Conservation (phyloP, 2,888 invertebrate genomes). For the Fissipunctia ypsillon region DNA sequence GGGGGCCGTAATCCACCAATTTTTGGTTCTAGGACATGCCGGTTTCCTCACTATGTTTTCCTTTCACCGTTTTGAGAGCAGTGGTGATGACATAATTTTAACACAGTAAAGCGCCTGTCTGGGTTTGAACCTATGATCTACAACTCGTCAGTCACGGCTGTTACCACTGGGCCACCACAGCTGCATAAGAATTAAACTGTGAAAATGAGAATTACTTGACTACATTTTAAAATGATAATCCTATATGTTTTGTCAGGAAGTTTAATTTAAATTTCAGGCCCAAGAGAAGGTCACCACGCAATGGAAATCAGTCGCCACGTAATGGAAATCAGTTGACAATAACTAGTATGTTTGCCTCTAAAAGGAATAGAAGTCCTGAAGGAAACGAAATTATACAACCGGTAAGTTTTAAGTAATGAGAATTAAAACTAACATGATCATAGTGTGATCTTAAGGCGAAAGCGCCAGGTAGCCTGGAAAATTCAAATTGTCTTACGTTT, state of each 20-base stretch:
- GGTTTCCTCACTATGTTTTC: too few relatives aligned
- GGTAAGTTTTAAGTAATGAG: conserved; percentile 43
- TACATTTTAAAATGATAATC: background rate
- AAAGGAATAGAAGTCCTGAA: conserved; percentile 74
- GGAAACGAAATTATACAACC: conserved; percentile 26
- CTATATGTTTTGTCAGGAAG: background rate
- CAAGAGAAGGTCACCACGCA: conserved; percentile 57
- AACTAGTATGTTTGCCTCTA: conserved; percentile 75
- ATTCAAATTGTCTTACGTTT: too few relatives aligned
- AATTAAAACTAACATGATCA: background rate
- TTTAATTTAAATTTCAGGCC: conserved; percentile 62
- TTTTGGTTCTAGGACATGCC: too few relatives aligned
- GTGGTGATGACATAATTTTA: too few relatives aligned
- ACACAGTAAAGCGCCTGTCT: too few relatives aligned
- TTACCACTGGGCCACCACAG: too few relatives aligned
- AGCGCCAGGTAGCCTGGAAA: too few relatives aligned
- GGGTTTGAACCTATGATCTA: too few relatives aligned
- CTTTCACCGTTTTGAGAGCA: too few relatives aligned
- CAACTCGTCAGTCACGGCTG: too few relatives aligned
- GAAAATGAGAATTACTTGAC: background rate
- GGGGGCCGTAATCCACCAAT: too few relatives aligned
- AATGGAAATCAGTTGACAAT: conserved; percentile 73
- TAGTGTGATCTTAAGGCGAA: too few relatives aligned
- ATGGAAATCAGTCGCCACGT: conserved; percentile 62
- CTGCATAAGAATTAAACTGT: background rate